Base-by-base conservation (phyloP, 2,888 invertebrate species). In the Calameuta pallipes region DNA sequence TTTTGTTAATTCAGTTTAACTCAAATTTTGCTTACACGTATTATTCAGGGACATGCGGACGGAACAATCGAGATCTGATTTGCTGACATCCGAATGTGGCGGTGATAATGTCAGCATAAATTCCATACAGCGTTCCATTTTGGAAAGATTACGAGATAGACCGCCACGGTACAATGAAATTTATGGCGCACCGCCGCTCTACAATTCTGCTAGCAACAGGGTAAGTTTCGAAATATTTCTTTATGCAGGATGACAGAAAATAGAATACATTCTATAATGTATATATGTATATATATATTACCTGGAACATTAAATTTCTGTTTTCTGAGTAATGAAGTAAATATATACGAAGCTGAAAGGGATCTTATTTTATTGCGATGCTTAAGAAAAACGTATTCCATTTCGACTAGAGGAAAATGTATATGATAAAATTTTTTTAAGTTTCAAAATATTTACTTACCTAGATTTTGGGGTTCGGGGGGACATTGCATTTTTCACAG, bases 101-200 rank as follows among this genome's bases (percentile, higher is more conserved):
- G 56, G 2, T 23, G 74, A 36, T 36, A 78, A 78, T 33, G 73
- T 76, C 73, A 85, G 84, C 74, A 75, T 84, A 36, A 84, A 84
- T 76, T 86, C 87, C 23, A 79, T 75, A 30, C 87, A 88, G 80
- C 80, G 82, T 75, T 84, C 81, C 74, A 82, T 88, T 12, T 70
- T 83, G 12, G 84, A 84, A 75, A 80, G 87, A 77, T 82, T 88
- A 80, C 83, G 84, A 79, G 87, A 88, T 70, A 86, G 89, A 73
- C 91, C 91, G 34, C 91, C 91, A 4, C 80, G 86, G 4, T 91
- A 91, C 76, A 85, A 81, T 34, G 89, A 89, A 76, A 81, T 83
- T 76, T 84, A 82, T 30, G 85, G 84, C 75, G 85, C 87, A 35
- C 89, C 90, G 11, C 88, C 89, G 1, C 79, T 87, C 4, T 88